Evolutionary conservation across 2,888 invertebrate species (phyloP), one percentile per base, ranked within the genome.

Genomic region (Thera britannica): DNA sequence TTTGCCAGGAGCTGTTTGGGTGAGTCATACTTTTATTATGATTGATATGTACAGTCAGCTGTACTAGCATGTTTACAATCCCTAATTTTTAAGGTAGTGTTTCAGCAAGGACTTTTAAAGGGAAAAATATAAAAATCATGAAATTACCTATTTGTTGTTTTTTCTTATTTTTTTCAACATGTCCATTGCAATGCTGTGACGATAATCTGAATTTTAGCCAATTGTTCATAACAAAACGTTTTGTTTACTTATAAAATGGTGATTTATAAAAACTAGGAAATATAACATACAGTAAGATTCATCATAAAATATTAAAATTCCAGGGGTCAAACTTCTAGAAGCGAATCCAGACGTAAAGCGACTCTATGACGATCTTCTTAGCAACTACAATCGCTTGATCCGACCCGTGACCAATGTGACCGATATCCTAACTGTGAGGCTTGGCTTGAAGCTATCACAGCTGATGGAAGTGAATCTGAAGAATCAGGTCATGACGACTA

Each of bases 311-410:
- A n/a, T 23, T 23, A 34, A 34, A 35, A 12, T 84, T 89, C 6
- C 83, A 93, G 93, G 88, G 49, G 90, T 93, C 0, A 93, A 90
- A 62, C 82, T 93, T 1, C 78, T 93, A 0, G 97, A 98, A 90
- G 98, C 97, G 0, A 98, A 98, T 90, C 98, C 98, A 11, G 98
- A 98, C 82, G 98, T 99, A 0, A 98, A 99, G 86, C 95, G 99
- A 36, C 95, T 99, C 0, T 99, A 99, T 86, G 99, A 99, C 87
- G 99, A 99, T 87, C 95, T 99, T 62, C 95, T 99, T 58, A 97
- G 98, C 82, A 98, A 98, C 91, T 99, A 99, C 89, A 99, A 99
- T 89, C 96, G 98, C 56, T 95, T 99, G 62, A 99, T 99, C 72
- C 94, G 99, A 65, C 99, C 99, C 0, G 99, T 99, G 57, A 96